These are phyloP conservation scores for Chlorocebus sabaeus DNA, from an alignment of 2,113 vertebrate species.

Conservation along the genomic window DNA sequence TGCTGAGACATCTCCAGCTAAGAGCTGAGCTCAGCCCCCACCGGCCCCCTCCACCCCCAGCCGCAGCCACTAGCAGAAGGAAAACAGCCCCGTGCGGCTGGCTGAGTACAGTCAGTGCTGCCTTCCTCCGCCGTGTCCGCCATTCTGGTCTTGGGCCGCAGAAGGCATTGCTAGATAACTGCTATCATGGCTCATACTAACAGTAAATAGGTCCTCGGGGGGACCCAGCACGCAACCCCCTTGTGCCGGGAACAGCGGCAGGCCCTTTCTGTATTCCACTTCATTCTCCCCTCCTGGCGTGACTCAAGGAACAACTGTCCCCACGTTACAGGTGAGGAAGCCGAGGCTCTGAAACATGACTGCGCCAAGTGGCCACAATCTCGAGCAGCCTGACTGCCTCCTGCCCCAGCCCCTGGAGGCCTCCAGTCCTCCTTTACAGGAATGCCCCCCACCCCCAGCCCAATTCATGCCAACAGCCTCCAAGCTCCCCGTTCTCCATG, in stretches of 20 bases:
- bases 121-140: rapidly evolving
- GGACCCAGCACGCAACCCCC: too few species aligned
- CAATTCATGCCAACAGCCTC: not conserved
- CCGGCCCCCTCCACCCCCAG: rapidly evolving
- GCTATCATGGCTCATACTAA: too few species aligned
- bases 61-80: rapidly evolving
- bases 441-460: rapidly evolving
- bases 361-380: not conserved
- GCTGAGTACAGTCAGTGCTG: rapidly evolving
- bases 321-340: not conserved
- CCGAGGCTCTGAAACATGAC: not conserved
- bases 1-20: conserved; percentile 47
- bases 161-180: not conserved
- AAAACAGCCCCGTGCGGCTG: not conserved
- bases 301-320: not conserved
- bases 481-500: not conserved
- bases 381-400: too few species aligned
- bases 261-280: rapidly evolving
- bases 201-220: not conserved
- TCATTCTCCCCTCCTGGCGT: not conserved
- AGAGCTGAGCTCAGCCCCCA: not conserved
- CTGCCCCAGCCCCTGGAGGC: not conserved
- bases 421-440: rapidly evolving
- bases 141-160: not conserved
- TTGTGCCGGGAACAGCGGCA: rapidly evolving